These are phyloP conservation scores for Dicrurus megarhynchus DNA, from an alignment of 2,113 vertebrate genomes.

Conservation along the genomic window DNA sequence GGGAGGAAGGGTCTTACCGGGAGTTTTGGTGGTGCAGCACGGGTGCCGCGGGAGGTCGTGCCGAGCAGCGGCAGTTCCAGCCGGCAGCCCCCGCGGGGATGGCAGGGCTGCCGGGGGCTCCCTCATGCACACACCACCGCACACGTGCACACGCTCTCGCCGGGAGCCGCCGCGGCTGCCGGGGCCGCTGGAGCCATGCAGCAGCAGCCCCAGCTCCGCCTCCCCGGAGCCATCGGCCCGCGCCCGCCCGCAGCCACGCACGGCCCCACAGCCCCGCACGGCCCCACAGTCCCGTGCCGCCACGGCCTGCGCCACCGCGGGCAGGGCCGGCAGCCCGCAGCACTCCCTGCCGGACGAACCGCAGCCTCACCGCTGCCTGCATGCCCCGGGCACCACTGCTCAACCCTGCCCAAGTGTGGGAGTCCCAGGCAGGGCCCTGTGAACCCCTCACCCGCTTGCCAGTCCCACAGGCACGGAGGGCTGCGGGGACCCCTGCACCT, in stretches of 20 bases:
- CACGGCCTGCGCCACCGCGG: too few relatives aligned
- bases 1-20: not conserved
- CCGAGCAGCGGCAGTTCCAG: not conserved
- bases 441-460: not conserved
- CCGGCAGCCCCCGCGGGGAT: not conserved
- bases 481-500: not conserved
- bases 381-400: not conserved
- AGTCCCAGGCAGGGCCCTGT: not conserved
- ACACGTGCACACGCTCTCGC: not conserved
- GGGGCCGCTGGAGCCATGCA: not conserved
- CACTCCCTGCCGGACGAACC: not conserved
- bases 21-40: conserved; percentile 14
- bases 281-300: too few relatives aligned
- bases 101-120: not conserved
- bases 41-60: not conserved
- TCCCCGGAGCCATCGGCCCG: not conserved
- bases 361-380: not conserved
- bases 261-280: not conserved
- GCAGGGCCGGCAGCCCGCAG: not conserved
- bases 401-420: not conserved
- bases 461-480: not conserved
- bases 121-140: not conserved
- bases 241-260: not conserved
- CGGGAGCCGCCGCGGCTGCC: not conserved
- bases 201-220: not conserved